Evolutionary conservation across 2,888 invertebrate species (phyloP).

Genomic region (Petrolisthes manimaculis): DNA sequence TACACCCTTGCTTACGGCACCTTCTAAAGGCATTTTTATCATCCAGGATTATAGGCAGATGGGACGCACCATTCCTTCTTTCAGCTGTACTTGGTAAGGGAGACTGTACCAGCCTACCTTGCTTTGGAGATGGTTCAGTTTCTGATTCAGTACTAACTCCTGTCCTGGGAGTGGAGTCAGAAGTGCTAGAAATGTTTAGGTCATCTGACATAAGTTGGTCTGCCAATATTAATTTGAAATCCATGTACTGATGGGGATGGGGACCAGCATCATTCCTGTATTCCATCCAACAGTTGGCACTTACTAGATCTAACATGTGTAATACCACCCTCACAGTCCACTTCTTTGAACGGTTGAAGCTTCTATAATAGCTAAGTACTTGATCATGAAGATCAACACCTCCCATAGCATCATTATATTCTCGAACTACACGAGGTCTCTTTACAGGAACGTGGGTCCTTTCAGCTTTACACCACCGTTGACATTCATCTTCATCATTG

Average conservation of each 20-base stretch:
- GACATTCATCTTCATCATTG: conserved; percentile 11
- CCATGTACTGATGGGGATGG: neutral
- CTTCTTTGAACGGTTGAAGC: neutral
- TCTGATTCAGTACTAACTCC: neutral
- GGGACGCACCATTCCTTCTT: neutral
- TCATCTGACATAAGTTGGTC: conserved; percentile 1
- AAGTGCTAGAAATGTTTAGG: neutral
- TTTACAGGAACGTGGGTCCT: neutral
- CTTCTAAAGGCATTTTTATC: neutral
- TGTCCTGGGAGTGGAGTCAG: neutral
- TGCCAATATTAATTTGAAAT: neutral
- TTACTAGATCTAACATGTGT: neutral
- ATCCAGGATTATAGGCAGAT: neutral
- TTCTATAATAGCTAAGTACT: neutral
- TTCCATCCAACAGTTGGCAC: conserved; percentile 2
- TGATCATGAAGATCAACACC: neutral
- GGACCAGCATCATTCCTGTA: neutral
- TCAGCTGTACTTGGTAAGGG: too few species aligned
- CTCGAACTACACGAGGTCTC: conserved; percentile 2
- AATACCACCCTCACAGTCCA: conserved; percentile 6
- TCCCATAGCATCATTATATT: neutral
- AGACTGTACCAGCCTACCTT: too few species aligned
- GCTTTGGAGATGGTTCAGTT: conserved; percentile 15
- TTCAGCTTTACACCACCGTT: neutral
- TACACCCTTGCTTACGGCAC: neutral